phyloP scores from a whole-genome alignment of 2,888 invertebrate species.

The Tetheella fluctuosa region DNA sequence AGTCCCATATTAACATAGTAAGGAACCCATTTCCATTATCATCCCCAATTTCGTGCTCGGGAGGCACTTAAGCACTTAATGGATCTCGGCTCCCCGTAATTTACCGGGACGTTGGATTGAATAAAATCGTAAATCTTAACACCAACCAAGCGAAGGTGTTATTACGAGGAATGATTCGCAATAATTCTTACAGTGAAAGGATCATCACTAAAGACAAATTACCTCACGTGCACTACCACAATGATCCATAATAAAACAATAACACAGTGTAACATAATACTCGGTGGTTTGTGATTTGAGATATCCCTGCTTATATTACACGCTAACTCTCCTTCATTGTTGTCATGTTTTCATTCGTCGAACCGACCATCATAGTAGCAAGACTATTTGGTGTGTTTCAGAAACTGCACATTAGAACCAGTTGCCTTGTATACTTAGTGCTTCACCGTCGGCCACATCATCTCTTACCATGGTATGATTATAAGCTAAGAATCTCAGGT shows the following conservation, averaged over 20 bases:
- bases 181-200: conserved; percentile 57
- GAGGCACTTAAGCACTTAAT: conserved; percentile 83
- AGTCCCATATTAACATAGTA: conserved; percentile 79
- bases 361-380: neutral
- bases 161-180: conserved; percentile 73
- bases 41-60: conserved; percentile 82
- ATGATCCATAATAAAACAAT: conserved; percentile 33
- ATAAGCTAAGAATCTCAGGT: too few relatives aligned
- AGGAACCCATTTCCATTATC: conserved; percentile 81
- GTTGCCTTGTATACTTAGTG: too few relatives aligned
- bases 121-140: conserved; percentile 82
- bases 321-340: neutral
- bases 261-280: neutral
- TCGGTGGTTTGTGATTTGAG: neutral
- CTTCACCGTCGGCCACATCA: too few relatives aligned
- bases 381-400: too few relatives aligned
- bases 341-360: neutral
- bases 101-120: conserved; percentile 79
- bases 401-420: too few relatives aligned
- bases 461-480: too few relatives aligned
- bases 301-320: neutral
- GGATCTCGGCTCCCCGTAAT: conserved; percentile 80
- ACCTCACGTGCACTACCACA: conserved; percentile 34
- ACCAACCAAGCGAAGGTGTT: conserved; percentile 69
- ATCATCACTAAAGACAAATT: conserved; percentile 53